These are phyloP conservation scores for Apamea monoglypha DNA, from an alignment of 2,888 invertebrate species.

Conservation along the genomic window DNA sequence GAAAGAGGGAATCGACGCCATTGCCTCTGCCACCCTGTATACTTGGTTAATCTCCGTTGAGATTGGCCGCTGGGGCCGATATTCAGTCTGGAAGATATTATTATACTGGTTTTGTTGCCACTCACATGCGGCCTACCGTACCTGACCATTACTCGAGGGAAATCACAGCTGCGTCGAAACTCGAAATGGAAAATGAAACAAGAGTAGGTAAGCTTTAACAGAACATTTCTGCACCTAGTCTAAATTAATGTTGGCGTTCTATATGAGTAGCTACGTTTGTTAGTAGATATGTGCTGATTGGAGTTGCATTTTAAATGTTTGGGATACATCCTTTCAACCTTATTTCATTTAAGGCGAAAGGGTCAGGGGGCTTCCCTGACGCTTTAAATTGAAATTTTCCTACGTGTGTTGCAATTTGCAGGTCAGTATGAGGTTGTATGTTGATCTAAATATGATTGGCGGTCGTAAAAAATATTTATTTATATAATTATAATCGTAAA, in stretches of 20 bases:
- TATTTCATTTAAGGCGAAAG: neutral
- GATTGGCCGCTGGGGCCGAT: neutral
- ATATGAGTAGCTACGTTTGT: slow-evolving; percentile 27
- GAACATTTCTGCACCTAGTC: slow-evolving; percentile 35
- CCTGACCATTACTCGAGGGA: slow-evolving; percentile 50
- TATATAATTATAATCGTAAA: neutral
- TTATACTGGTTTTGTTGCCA: neutral
- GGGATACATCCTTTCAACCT: neutral
- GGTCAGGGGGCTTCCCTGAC: neutral
- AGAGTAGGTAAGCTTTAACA: slow-evolving; percentile 43
- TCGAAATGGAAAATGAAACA: slow-evolving; percentile 54
- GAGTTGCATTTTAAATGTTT: neutral
- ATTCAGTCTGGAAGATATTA: neutral
- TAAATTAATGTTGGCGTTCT: slow-evolving; percentile 45
- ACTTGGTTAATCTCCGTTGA: neutral
- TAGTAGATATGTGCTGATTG: slow-evolving; percentile 11
- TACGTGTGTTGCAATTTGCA: neutral
- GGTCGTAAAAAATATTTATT: neutral
- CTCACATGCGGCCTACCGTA: neutral
- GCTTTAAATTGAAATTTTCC: neutral
- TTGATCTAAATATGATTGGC: neutral
- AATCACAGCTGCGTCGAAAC: slow-evolving; percentile 54
- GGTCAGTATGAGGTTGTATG: neutral
- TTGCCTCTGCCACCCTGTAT: neutral
- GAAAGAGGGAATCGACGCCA: too few relatives aligned